These are phyloP conservation scores for Rhamphomyia laevipes DNA, from an alignment of 2,888 invertebrate species.

Conservation along the genomic window DNA sequence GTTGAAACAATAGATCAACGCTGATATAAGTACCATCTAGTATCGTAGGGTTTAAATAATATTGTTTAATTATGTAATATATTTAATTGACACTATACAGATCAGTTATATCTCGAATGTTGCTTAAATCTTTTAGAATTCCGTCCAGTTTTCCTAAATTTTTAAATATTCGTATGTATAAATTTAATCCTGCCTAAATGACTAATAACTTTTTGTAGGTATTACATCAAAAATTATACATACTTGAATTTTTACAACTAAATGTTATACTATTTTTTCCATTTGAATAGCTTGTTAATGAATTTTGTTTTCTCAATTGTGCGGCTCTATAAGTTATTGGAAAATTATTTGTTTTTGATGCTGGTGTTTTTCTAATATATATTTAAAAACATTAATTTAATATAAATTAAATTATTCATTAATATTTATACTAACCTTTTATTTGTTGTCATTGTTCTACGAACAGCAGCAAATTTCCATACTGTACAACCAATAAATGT, in stretches of 20 bases:
- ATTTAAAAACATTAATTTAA: neutral
- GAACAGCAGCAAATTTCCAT: constrained; percentile 44
- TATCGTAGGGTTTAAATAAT: too few relatives aligned
- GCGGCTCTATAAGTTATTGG: neutral
- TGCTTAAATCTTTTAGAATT: too few relatives aligned
- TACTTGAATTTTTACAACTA: constrained; percentile 27
- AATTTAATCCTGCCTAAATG: too few relatives aligned
- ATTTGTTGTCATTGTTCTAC: constrained; percentile 35
- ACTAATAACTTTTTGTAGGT: too few relatives aligned
- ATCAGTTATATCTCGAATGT: too few relatives aligned
- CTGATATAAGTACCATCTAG: too few relatives aligned
- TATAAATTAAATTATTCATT: neutral
- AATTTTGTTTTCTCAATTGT: neutral
- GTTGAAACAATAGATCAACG: too few relatives aligned
- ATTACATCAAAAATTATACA: constrained; percentile 10
- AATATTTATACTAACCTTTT: constrained; percentile 25
- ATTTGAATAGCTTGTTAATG: constrained; percentile 22
- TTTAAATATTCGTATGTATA: too few relatives aligned
- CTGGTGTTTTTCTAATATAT: neutral
- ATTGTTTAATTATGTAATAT: too few relatives aligned
- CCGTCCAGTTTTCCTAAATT: too few relatives aligned
- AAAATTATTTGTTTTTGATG: neutral
- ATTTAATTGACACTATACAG: too few relatives aligned
- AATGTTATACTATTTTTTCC: constrained; percentile 22
- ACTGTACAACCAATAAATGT: constrained; percentile 56